These are phyloP conservation scores for Psettodes erumei DNA, from an alignment of 2,113 vertebrate species.

Conservation along the genomic window DNA sequence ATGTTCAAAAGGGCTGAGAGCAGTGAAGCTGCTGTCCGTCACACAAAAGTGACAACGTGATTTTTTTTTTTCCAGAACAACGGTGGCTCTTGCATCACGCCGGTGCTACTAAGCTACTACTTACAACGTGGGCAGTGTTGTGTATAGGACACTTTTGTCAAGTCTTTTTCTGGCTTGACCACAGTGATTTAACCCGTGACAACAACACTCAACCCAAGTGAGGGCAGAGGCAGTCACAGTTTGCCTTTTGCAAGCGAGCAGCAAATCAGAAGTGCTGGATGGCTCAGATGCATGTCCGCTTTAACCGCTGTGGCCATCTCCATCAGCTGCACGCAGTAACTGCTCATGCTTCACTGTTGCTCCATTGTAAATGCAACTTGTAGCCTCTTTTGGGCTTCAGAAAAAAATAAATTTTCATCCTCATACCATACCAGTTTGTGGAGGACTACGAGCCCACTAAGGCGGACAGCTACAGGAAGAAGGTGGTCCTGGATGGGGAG, in stretches of 20 bases:
- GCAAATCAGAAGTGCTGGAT: not conserved
- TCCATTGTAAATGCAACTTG: not conserved
- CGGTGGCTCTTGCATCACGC: not conserved
- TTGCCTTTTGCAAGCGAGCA: not conserved
- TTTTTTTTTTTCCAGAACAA: not conserved
- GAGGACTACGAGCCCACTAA: constrained; percentile 82
- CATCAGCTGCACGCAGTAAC: not conserved
- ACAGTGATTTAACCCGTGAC: not conserved
- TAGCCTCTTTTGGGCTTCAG: not conserved
- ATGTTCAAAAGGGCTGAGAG: not conserved
- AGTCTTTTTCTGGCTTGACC: not conserved
- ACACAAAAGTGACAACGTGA: not conserved
- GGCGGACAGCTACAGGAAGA: constrained; percentile 83
- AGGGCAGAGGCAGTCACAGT: not conserved
- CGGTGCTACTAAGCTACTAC: not conserved
- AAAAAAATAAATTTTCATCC: not conserved
- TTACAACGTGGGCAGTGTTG: not conserved
- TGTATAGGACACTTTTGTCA: not conserved
- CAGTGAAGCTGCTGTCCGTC: not conserved
- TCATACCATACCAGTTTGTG: constrained; percentile 80
- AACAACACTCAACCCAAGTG: too few relatives aligned
- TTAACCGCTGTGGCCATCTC: not conserved
- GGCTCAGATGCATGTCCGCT: not conserved
- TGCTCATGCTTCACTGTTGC: not conserved
- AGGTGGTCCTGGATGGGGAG: constrained; percentile 82